Evolutionary conservation across 1,140 invertebrate genomes (phyloP), one percentile per base, ranked within the genome.

Genomic region (Linepithema humile): DNA sequence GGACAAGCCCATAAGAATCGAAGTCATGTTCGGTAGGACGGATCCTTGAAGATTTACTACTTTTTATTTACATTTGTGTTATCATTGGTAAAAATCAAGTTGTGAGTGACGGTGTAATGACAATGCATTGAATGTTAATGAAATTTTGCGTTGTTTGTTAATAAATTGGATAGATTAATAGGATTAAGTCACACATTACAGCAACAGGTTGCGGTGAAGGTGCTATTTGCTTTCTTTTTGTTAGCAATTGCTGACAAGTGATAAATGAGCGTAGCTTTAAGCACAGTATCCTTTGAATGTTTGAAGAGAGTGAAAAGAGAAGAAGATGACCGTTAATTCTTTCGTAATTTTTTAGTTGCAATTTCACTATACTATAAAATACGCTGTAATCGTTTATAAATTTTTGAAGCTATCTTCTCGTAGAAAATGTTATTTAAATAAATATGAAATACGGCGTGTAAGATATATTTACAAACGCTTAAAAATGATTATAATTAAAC

Each of bases 11-110:
- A 86, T 91, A 32, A 83, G 72, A 70, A 72, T 91, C 64, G 91
- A 92, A 91, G 65, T 91, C 32, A 91, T 91, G 88, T 89, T 91
- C 53, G 92, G 92, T 94, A 93, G 50, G 43, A 55, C n/a, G 5
- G 26, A 45, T 26, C 10, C 35, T 57, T 29, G 2, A 50, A 29
- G 10, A 69, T 70, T 70, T 17, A 43, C 7, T n/a, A 20, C 6
- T 3, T 3, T 26, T 15, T 17, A 17, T 29, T 20, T 15, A 6
- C 1, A 20, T 59, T 5, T 20, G 38, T 40, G 43, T 12, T 40
- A 53, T 35, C 1, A 15, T 1, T 32, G 26, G 15, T 70, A 20
- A 80, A n/a, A 10, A 20, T 80, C n/a, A 12, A 69, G 40, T 70
- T 7, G 12, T 15, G 23, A 9, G 55, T 1, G 7, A 80, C 23